phyloP scores from a whole-genome alignment of 1,140 invertebrate species.

The Delia radicum region DNA sequence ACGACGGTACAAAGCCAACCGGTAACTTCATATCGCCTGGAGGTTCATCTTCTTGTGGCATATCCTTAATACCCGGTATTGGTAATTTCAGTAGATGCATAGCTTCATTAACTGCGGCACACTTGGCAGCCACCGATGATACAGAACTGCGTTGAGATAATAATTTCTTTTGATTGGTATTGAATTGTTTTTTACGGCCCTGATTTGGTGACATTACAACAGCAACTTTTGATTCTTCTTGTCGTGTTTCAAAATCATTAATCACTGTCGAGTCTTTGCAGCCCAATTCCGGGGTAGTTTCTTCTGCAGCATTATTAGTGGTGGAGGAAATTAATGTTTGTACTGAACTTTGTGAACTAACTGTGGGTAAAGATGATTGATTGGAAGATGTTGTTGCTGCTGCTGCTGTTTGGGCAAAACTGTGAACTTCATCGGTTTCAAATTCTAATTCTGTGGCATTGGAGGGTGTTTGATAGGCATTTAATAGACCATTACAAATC shows the following conservation, averaged over 20 bases:
- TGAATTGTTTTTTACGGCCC: slow-evolving; percentile 26
- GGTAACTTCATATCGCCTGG: slow-evolving; percentile 41
- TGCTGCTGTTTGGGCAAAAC: slow-evolving; percentile 24
- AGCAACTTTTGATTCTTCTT: not conserved
- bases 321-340: not conserved
- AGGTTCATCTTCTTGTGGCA: slow-evolving; percentile 49
- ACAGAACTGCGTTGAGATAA: slow-evolving; percentile 46
- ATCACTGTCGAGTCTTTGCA: not conserved
- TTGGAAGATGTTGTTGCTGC: not conserved
- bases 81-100: slow-evolving; percentile 47
- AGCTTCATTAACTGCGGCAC: slow-evolving; percentile 45
- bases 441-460: slow-evolving; percentile 70
- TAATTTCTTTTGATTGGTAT: slow-evolving; percentile 35
- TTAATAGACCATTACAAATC: slow-evolving; percentile 58
- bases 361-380: not conserved
- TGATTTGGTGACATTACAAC: not conserved
- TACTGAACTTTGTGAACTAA: not conserved
- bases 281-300: not conserved
- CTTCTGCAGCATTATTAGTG: not conserved
- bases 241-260: not conserved
- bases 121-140: slow-evolving; percentile 51
- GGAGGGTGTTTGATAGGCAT: slow-evolving; percentile 62
- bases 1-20: slow-evolving; percentile 58
- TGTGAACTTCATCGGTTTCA: slow-evolving; percentile 59
- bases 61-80: slow-evolving; percentile 46